Conservation (phyloP, 1,140 invertebrate genomes). For the Diplogasteroides magnus region DNA sequence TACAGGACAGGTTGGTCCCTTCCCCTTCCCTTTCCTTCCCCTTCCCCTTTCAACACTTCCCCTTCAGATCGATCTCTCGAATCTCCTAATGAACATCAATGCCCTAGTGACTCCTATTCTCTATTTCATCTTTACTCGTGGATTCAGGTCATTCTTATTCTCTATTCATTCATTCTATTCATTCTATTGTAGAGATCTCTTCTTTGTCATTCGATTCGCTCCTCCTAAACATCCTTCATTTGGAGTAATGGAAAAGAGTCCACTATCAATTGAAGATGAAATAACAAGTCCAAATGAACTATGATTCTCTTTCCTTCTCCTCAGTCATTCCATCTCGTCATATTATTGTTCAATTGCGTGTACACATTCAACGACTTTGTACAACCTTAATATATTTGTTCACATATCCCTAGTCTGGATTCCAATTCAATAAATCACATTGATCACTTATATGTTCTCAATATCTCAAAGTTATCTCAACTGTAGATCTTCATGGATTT, state of each 20-base stretch:
- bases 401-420: no score
- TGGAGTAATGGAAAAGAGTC: background rate
- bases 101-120: constrained; percentile 4
- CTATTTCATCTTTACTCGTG: constrained; percentile 12
- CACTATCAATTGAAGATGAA: background rate
- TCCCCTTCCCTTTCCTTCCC: background rate
- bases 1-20: constrained; percentile 13
- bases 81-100: constrained; percentile 16
- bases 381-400: no score
- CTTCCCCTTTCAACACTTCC: background rate
- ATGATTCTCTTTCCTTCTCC: no score
- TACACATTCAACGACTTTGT: no score
- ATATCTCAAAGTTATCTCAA: no score
- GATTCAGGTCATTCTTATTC: constrained; percentile 5
- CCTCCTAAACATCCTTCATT: constrained; percentile 3
- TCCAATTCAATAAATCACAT: no score
- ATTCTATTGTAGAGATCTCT: constrained; percentile 5
- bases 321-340: no score
- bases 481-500: no score
- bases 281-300: background rate
- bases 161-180: background rate
- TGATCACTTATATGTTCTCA: no score
- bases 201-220: constrained; percentile 17
- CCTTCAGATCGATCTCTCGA: constrained; percentile 6
- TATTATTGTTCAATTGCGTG: no score